Evolutionary conservation across 1,140 invertebrate genomes (phyloP).

Genomic region (Lerema accius): DNA sequence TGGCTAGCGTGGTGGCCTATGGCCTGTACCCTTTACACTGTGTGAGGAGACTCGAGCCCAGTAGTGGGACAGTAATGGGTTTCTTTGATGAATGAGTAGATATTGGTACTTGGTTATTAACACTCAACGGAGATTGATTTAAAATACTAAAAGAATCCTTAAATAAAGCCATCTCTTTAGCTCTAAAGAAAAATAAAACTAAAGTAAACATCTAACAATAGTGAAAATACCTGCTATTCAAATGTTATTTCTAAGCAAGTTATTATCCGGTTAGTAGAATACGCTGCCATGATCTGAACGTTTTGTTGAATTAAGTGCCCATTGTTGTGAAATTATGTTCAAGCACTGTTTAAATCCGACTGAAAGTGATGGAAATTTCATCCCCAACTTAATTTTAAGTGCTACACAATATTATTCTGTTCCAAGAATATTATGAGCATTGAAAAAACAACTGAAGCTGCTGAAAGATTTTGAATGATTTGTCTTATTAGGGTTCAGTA

Average conservation of each 20-base stretch:
- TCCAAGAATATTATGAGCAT: not conserved
- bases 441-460: not conserved
- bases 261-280: conserved; percentile 33
- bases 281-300: conserved; percentile 22
- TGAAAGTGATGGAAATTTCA: conserved; percentile 12
- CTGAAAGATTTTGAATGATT: not conserved
- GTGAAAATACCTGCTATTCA: not conserved
- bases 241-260: conserved; percentile 29
- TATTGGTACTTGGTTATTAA: no score
- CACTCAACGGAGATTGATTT: no score
- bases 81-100: no score
- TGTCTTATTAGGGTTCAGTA: no score
- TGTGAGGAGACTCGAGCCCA: no score
- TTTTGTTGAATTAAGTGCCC: conserved; percentile 18
- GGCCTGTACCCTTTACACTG: no score
- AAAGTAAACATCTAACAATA: not conserved
- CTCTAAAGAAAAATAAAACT: not conserved
- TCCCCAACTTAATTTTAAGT: not conserved
- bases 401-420: not conserved
- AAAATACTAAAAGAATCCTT: no score
- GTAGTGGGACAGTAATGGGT: no score
- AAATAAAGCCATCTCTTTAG: no score
- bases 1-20: no score
- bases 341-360: conserved; percentile 6
- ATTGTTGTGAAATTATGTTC: conserved; percentile 21